A percentile compares a stretch with the other conserved stretches of the same genome.
Evolutionary conservation across 1,140 invertebrate genomes (phyloP).

Genomic region (Apis mellifera): Amel_HAv3.1 CM009945.2:5328501-5329000

Average conservation of each 20-base stretch:
- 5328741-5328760: constrained; percentile 90
- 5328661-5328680: neutral
- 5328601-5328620: no score
- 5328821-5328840: constrained; percentile 90
- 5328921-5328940: no score
- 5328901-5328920: neutral
- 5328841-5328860: constrained; percentile 89
- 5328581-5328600: no score
- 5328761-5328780: constrained; percentile 85
- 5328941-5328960: no score
- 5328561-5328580: no score
- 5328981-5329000: neutral
- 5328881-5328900: neutral
- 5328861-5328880: constrained; percentile 23
- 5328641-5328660: no score
- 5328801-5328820: constrained; percentile 87
- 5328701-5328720: constrained; percentile 90
- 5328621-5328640: no score
- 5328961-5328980: neutral
- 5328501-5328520: no score
- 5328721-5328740: constrained; percentile 92
- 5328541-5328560: no score
- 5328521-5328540: no score
- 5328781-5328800: constrained; percentile 85
- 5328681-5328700: constrained; percentile 83